Conservation (phyloP, 2,797 vertebrate species). For the Thalassophryne amazonica region DNA sequence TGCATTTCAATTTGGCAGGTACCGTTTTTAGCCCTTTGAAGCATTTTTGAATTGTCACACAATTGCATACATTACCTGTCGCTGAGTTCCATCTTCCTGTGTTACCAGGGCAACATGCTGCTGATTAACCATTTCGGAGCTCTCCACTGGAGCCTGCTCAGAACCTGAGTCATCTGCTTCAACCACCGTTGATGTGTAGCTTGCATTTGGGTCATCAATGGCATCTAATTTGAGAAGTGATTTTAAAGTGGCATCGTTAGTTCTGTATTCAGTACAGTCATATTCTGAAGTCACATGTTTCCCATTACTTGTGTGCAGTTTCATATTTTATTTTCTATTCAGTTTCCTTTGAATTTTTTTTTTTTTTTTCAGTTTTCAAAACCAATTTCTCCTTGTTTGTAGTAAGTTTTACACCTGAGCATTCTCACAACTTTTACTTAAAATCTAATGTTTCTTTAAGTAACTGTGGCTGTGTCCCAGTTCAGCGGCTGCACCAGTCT, state of each 20-base stretch:
- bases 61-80: conserved; percentile 78
- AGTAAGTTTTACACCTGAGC: not conserved
- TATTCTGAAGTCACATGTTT: too few species aligned
- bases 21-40: too few species aligned
- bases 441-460: not conserved
- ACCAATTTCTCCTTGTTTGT: not conserved
- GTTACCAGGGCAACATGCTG: conserved; percentile 95
- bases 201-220: conserved; percentile 90
- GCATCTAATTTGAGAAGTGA: conserved; percentile 71
- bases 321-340: not conserved
- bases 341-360: too few species aligned
- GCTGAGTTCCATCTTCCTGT: conserved; percentile 95
- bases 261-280: not conserved
- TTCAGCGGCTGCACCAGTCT: too few species aligned
- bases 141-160: conserved; percentile 86
- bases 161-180: conserved; percentile 92
- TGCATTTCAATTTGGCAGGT: too few species aligned
- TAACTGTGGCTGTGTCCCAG: not conserved
- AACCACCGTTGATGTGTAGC: conserved; percentile 85
- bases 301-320: not conserved
- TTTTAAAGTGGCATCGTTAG: not conserved
- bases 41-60: not conserved
- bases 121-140: conserved; percentile 80
- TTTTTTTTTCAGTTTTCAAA: not conserved
- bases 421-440: not conserved